Percentiles rank a stretch among this genome's conserved stretches.
These are phyloP conservation scores for Strigamia crassipes DNA, from an alignment of 2,888 invertebrate species.

Conservation along the genomic window DNA sequence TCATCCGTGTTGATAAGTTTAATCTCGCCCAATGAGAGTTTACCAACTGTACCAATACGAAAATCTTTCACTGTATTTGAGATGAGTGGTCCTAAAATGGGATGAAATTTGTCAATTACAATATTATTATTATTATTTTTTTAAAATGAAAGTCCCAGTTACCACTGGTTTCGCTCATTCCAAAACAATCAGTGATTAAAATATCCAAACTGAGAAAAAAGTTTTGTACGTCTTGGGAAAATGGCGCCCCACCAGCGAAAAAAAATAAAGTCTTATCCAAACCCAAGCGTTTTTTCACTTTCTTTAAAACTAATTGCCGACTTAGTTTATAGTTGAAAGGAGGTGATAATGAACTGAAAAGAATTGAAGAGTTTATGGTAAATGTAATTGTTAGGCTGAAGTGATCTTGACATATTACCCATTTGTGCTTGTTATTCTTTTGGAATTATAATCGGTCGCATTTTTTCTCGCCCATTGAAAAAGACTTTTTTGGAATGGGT, in stretches of 20 bases:
- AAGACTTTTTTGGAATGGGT: neutral
- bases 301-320: slow-evolving; percentile 75
- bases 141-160: no score
- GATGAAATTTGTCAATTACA: neutral
- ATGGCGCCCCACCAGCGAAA: slow-evolving; percentile 83
- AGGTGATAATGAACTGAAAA: neutral
- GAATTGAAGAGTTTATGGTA: neutral
- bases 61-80: neutral
- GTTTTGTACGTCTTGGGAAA: slow-evolving; percentile 79
- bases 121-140: no score
- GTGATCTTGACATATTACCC: neutral
- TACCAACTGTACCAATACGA: neutral
- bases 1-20: neutral
- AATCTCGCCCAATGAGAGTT: neutral
- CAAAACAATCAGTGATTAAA: slow-evolving; percentile 27
- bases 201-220: slow-evolving; percentile 63
- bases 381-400: neutral
- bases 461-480: neutral
- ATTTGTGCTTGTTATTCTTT: neutral
- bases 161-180: slow-evolving; percentile 42
- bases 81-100: neutral
- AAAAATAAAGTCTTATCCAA: slow-evolving; percentile 73
- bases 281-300: slow-evolving; percentile 77
- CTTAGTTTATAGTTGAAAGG: slow-evolving; percentile 79
- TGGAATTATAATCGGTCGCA: neutral